Conservation (phyloP, 1,140 invertebrate genomes). For the Bombus soroeensis region DNA sequence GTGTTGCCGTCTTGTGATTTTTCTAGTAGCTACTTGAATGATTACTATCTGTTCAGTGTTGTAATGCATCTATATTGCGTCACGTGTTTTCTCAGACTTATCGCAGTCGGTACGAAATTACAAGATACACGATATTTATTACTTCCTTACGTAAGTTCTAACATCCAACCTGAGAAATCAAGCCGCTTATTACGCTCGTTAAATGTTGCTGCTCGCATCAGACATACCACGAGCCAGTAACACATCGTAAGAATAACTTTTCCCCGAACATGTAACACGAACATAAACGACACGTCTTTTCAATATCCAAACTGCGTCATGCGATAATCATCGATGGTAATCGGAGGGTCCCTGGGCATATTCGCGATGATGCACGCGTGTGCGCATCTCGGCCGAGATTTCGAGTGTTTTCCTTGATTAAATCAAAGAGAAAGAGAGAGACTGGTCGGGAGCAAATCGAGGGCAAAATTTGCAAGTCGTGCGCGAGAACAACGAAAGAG, state of each 20-base stretch:
- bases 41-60: no score
- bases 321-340: neutral
- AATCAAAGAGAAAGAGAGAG: conserved; percentile 31
- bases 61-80: no score
- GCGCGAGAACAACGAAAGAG: neutral
- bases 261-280: neutral
- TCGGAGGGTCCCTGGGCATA: neutral
- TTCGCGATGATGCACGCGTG: neutral
- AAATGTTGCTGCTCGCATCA: neutral
- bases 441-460: conserved; percentile 40
- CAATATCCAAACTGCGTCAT: neutral
- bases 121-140: no score
- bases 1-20: no score
- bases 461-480: conserved; percentile 69
- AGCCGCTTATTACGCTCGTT: neutral
- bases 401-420: conserved; percentile 61
- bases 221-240: neutral
- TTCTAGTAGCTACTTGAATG: no score
- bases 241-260: neutral
- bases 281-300: neutral
- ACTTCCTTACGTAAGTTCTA: no score
- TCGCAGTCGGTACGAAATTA: no score
- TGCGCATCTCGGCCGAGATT: neutral
- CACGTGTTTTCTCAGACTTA: no score
- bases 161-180: neutral